Percentiles rank a stretch among this genome's conserved stretches.
Evolutionary conservation across 1,140 invertebrate species (phyloP).

Genomic region (Sipha flava): DNA sequence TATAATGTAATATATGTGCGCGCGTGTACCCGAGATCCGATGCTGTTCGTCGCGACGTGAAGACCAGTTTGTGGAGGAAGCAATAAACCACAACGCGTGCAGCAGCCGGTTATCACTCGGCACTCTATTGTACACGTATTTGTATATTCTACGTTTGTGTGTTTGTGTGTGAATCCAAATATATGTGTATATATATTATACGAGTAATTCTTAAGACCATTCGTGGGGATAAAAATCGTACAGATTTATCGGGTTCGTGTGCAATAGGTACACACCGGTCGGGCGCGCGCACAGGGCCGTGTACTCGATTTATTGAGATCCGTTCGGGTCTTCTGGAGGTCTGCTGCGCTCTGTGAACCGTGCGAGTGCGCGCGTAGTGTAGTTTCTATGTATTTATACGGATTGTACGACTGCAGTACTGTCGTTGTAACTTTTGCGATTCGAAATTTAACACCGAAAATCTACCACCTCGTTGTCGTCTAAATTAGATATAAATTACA

Average conservation of each 20-base stretch:
- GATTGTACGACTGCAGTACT: too few species aligned
- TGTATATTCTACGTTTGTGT: neutral
- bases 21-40: neutral
- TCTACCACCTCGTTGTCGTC: neutral
- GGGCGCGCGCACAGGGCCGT: neutral
- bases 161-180: too few species aligned
- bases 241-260: slow-evolving; percentile 16
- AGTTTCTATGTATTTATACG: too few species aligned
- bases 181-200: too few species aligned
- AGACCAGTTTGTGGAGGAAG: slow-evolving; percentile 28
- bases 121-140: neutral
- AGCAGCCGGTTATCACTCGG: slow-evolving; percentile 29
- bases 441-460: slow-evolving; percentile 3
- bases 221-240: slow-evolving; percentile 21
- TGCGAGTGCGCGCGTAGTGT: neutral
- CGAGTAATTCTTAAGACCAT: neutral
- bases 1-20: neutral
- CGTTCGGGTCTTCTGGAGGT: neutral
- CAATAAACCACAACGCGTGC: slow-evolving; percentile 29
- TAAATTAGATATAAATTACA: slow-evolving; percentile 5
- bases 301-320: slow-evolving; percentile 12
- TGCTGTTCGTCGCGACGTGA: neutral
- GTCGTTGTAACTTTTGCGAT: neutral
- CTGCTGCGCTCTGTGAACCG: neutral
- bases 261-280: neutral